Percentiles rank a stretch among this genome's conserved stretches.
phyloP scores from a whole-genome alignment of 2,888 invertebrate genomes.

The Cerceris ruficornis region DNA sequence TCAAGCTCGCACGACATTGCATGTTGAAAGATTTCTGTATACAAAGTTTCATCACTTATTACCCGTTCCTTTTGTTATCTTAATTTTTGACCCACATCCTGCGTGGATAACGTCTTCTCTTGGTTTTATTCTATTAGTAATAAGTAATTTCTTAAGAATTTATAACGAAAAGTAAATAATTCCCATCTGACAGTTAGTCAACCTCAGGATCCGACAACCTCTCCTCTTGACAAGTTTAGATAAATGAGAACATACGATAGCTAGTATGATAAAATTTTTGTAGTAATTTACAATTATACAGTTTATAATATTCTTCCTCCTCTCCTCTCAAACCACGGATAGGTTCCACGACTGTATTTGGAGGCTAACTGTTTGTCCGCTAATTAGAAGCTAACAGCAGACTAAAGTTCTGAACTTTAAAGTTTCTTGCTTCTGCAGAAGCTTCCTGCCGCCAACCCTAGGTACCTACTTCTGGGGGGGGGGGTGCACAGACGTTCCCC shows the following conservation, averaged over 20 bases:
- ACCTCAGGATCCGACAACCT: neutral
- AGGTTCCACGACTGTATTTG: constrained; percentile 70
- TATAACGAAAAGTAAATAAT: too few relatives aligned
- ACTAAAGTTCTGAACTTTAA: constrained; percentile 79
- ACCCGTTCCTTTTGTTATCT: too few relatives aligned
- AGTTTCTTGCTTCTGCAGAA: constrained; percentile 78
- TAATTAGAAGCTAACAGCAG: constrained; percentile 81
- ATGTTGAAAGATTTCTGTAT: too few relatives aligned
- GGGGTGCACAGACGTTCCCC: too few relatives aligned
- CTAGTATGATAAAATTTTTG: constrained; percentile 9
- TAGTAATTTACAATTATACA: constrained; percentile 23
- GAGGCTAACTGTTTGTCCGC: constrained; percentile 79
- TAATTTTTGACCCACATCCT: too few relatives aligned
- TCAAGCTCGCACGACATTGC: too few relatives aligned
- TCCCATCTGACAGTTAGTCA: too few relatives aligned
- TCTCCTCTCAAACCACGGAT: constrained; percentile 47
- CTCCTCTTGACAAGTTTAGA: neutral
- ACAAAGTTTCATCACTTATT: too few relatives aligned
- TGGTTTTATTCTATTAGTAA: too few relatives aligned
- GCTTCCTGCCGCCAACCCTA: constrained; percentile 58
- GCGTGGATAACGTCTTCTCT: too few relatives aligned
- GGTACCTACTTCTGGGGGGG: constrained; percentile 41
- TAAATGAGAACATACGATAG: constrained; percentile 26
- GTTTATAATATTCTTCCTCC: constrained; percentile 50
- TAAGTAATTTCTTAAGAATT: too few relatives aligned